phyloP scores from a whole-genome alignment of 2,888 invertebrate genomes.

The Zygogramma bicolorata region DNA sequence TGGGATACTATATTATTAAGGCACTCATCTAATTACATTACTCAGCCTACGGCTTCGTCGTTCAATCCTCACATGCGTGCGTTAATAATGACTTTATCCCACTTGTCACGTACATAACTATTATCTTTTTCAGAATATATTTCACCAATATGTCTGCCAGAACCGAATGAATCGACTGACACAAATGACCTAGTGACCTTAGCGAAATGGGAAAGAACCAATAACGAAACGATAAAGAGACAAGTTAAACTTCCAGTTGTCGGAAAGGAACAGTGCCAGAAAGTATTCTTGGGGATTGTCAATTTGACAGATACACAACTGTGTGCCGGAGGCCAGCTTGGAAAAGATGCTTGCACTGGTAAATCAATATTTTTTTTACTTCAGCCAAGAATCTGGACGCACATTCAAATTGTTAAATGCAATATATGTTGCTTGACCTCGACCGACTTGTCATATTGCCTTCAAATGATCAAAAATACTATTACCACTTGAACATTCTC shows the following conservation, averaged over 20 bases:
- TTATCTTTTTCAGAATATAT: conserved; percentile 49
- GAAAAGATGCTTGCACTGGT: conserved; percentile 77
- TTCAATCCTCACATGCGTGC: too few species aligned
- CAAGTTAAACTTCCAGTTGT: conserved; percentile 73
- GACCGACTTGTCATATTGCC: too few species aligned
- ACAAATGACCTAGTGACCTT: conserved; percentile 56
- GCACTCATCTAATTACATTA: too few species aligned
- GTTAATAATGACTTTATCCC: too few species aligned
- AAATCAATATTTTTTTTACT: not conserved
- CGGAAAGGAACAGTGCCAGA: conserved; percentile 67
- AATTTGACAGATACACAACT: conserved; percentile 47
- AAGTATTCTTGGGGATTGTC: not conserved
- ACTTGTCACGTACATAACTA: too few species aligned
- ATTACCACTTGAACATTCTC: too few species aligned
- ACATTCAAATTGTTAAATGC: too few species aligned
- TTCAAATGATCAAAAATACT: too few species aligned
- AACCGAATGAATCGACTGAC: conserved; percentile 47
- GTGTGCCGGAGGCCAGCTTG: conserved; percentile 58
- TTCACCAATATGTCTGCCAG: conserved; percentile 59
- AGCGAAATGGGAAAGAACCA: conserved; percentile 64
- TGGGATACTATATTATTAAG: too few species aligned
- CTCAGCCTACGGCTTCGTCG: too few species aligned
- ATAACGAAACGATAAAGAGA: conserved; percentile 68
- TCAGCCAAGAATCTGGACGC: too few species aligned
- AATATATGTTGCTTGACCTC: too few species aligned